Conservation (phyloP, 2,797 vertebrate species). For the Dipus sagitta region DNA sequence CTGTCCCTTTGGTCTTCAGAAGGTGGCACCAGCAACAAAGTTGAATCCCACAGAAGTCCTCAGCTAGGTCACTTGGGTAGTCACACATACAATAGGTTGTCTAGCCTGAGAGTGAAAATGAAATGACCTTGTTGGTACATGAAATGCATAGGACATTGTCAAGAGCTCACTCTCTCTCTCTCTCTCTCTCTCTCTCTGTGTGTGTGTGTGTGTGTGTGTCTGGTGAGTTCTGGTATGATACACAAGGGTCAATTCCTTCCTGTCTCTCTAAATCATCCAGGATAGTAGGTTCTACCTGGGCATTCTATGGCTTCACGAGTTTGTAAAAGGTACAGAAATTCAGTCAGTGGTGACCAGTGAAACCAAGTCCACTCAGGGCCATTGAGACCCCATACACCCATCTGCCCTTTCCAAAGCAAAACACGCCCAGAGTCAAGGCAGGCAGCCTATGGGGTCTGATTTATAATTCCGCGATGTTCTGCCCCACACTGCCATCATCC, state of each 20-base stretch:
- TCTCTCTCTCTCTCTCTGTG: too few species aligned
- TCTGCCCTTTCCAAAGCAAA: background rate
- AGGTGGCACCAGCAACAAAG: background rate
- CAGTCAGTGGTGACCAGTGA: background rate
- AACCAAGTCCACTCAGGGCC: background rate
- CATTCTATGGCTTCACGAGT: background rate
- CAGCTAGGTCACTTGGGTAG: background rate
- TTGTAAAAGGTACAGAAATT: background rate
- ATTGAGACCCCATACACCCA: background rate
- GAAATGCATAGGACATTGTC: fast-evolving
- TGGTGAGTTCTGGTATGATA: background rate
- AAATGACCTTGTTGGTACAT: fast-evolving
- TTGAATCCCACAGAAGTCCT: background rate
- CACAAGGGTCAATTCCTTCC: fast-evolving
- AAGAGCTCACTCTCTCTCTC: too few species aligned
- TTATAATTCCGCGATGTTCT: slow-evolving; percentile 24
- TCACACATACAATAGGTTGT: background rate
- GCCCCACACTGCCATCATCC: slow-evolving; percentile 38
- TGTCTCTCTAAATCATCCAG: background rate
- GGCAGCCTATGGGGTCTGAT: background rate
- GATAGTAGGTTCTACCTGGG: background rate
- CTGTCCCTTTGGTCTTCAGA: background rate
- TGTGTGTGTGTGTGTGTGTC: too few species aligned
- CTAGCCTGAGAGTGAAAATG: background rate
- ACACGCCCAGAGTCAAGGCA: background rate